Base-by-base conservation (phyloP, 2,888 invertebrate genomes). In the Agonopterix alstromeriana region DNA sequence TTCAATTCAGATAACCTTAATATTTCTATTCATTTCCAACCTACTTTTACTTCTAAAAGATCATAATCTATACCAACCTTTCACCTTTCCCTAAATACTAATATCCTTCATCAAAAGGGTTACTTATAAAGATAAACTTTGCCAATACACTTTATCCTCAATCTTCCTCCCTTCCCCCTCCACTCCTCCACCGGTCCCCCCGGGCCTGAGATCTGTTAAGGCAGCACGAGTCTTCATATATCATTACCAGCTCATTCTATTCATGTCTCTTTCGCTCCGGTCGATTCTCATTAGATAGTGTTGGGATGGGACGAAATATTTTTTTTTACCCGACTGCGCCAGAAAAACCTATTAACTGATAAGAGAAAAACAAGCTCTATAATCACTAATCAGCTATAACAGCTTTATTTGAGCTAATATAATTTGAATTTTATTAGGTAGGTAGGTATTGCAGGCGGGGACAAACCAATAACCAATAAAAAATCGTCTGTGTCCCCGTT, bases 171-270 rank as follows among this genome's bases (percentile, higher is more conserved):
- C 8, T 8, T 36, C 36, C 35, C 4, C 27, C 27, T 5, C 27
- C 5, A 5, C 27, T 3, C 17, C 43, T 35, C 44, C 10, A 35
- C 36, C 12, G 35, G 8, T 8, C 36, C 45, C 10, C 40, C 46
- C 36, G 14, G 36, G 27, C 27, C 9, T 10, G 48, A 11, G 42
- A 46, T 49, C 46, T 46, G 49, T 43, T 50, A 48, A 51, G 47
- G 46, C n/a, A 10, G 44, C 47, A 12, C 45, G 45, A 43, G 51
- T 48, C 43, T 51, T 48, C 51, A 51, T 51, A 51, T 48, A 51
- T 51, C 51, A 51, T 51, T 51, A 51, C 48, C 48, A 46, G 48
- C 45, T 51, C 51, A 51, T 51, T 51, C 42, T 51, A 48, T 50
- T 51, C 47, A 47, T 51, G 48, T 46, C 48, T 48, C 51, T 44